Percentiles rank a stretch among this genome's conserved stretches.
These are phyloP conservation scores for Anhinga anhinga DNA, from an alignment of 2,113 vertebrate genomes.

Conservation along the genomic window DNA sequence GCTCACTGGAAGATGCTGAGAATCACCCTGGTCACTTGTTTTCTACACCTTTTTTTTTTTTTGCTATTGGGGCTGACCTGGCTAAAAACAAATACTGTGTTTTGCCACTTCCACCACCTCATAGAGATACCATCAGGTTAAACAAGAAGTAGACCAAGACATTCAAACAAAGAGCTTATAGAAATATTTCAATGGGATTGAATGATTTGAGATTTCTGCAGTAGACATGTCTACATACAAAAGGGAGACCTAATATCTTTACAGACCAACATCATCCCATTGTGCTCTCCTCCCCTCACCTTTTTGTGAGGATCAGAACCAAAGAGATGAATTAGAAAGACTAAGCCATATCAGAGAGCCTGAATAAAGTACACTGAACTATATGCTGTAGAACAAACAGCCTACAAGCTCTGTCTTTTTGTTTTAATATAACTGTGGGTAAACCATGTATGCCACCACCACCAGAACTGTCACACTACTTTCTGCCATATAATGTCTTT, in stretches of 20 bases:
- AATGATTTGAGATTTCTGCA: neutral
- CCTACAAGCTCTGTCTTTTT: neutral
- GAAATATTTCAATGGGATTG: neutral
- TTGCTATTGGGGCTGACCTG: neutral
- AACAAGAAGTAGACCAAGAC: neutral
- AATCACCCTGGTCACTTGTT: neutral
- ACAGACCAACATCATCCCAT: neutral
- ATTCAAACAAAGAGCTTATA: neutral
- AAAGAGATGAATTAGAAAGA: neutral
- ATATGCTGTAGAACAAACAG: neutral
- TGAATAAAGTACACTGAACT: neutral
- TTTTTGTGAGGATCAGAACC: neutral
- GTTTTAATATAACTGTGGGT: neutral
- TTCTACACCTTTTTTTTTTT: neutral
- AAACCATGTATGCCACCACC: neutral
- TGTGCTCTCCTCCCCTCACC: neutral
- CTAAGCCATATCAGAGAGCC: neutral
- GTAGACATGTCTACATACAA: rapidly evolving
- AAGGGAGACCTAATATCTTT: neutral
- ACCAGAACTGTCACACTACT: neutral
- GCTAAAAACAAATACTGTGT: neutral
- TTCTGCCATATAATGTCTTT: neutral
- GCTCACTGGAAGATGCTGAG: neutral
- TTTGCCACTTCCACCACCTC: neutral
- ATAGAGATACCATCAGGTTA: neutral